Percentiles rank a stretch among this genome's conserved stretches.
Conservation (phyloP, 2,797 vertebrate species). For the Enteromius paludinosus region DNA sequence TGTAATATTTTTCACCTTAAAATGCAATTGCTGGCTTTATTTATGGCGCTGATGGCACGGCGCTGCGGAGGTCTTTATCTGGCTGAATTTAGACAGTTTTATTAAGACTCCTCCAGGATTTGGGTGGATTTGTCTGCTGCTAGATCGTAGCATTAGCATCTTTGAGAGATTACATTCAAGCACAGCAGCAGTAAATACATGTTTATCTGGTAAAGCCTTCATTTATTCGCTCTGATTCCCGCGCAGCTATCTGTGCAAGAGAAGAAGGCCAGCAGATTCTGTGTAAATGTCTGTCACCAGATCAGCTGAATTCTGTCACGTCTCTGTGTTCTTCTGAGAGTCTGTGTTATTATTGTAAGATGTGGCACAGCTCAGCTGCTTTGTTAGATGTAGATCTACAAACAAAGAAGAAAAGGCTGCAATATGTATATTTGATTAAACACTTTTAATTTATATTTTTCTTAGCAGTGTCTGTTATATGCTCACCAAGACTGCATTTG, state of each 20-base stretch:
- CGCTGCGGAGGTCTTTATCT: slow-evolving; percentile 78
- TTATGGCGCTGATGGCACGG: slow-evolving; percentile 69
- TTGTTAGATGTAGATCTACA: neutral
- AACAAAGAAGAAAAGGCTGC: no score
- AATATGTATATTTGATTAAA: neutral
- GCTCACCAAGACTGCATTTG: neutral
- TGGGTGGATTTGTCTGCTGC: slow-evolving; percentile 69
- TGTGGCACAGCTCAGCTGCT: neutral
- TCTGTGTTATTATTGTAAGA: neutral
- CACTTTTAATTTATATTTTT: neutral
- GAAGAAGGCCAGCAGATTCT: slow-evolving; percentile 9
- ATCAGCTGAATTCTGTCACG: neutral
- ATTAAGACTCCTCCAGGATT: slow-evolving; percentile 73
- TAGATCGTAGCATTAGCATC: slow-evolving; percentile 69
- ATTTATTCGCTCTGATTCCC: slow-evolving; percentile 35
- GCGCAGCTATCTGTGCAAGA: slow-evolving; percentile 16
- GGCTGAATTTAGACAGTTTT: slow-evolving; percentile 76
- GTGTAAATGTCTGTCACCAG: neutral
- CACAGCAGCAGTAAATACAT: slow-evolving; percentile 67
- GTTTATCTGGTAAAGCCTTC: slow-evolving; percentile 57
- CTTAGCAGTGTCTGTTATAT: neutral
- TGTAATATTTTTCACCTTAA: slow-evolving; percentile 82
- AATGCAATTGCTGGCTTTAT: slow-evolving; percentile 80
- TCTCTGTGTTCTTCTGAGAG: neutral
- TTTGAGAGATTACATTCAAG: slow-evolving; percentile 68